Percentiles rank a stretch among this genome's conserved stretches.
phyloP scores from a whole-genome alignment of 2,113 vertebrate species.

The Rhinogobius similis region DNA sequence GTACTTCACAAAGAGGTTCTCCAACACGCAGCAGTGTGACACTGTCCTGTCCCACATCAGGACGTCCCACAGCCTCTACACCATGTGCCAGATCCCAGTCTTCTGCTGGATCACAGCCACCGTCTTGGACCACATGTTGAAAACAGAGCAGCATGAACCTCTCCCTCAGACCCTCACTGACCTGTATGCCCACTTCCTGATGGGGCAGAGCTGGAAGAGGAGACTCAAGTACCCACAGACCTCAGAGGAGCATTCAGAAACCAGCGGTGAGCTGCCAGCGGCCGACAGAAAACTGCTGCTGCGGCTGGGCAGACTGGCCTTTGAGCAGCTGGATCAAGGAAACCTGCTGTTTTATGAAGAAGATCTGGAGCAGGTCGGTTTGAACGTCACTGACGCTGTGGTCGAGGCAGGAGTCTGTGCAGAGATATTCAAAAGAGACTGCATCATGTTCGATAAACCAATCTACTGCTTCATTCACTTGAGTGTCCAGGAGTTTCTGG shows the following conservation, averaged over 20 bases:
- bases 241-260: background rate
- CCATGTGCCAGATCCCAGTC: constrained; percentile 7
- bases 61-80: background rate
- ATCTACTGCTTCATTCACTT: constrained; percentile 55
- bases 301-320: constrained; percentile 27
- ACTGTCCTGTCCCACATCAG: constrained; percentile 3
- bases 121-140: constrained; percentile 22
- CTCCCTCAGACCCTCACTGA: constrained; percentile 42
- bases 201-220: background rate
- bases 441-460: constrained; percentile 3
- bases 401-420: constrained; percentile 37
- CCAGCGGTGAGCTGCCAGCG: background rate
- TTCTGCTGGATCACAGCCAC: constrained; percentile 6
- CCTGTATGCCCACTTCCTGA: constrained; percentile 19
- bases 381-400: constrained; percentile 30
- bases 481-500: constrained; percentile 50
- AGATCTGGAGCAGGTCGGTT: constrained; percentile 43
- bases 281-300: constrained; percentile 8
- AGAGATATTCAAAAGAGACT: constrained; percentile 36
- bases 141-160: constrained; percentile 11
- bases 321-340: constrained; percentile 20
- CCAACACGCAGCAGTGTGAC: background rate
- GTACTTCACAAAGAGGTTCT: constrained; percentile 6
- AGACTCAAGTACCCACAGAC: background rate
- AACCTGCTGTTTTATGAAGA: constrained; percentile 47